A percentile compares a stretch with the other conserved stretches of the same genome.
These are phyloP conservation scores for Lasius fuliginosus DNA, from an alignment of 2,888 invertebrate species.

Conservation along the genomic window DNA sequence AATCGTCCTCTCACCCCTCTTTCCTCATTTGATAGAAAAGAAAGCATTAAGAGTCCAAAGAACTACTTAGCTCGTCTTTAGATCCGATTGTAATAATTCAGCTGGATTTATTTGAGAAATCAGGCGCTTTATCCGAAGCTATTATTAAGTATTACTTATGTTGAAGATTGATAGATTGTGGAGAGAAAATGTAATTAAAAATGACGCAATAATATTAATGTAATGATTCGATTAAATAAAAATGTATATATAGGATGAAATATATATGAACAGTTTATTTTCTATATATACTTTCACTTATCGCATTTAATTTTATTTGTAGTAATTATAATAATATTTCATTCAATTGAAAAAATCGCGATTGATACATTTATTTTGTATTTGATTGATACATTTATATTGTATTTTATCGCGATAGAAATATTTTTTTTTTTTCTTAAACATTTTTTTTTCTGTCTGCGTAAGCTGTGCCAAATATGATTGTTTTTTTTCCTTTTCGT, in stretches of 20 bases:
- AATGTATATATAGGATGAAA: not conserved
- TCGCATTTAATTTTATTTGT: not conserved
- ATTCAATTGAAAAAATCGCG: not conserved
- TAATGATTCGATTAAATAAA: not conserved
- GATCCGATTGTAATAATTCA: not conserved
- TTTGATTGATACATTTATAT: not conserved
- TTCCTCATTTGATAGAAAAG: constrained; percentile 12
- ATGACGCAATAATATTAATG: constrained; percentile 11
- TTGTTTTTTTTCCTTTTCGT: not conserved
- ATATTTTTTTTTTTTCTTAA: too few relatives aligned
- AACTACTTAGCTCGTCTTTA: constrained; percentile 18
- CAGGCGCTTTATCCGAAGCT: constrained; percentile 4
- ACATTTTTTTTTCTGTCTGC: not conserved
- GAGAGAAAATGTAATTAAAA: constrained; percentile 2
- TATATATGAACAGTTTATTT: not conserved
- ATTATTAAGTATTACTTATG: constrained; percentile 1
- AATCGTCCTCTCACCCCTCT: not conserved
- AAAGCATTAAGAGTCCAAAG: constrained; percentile 8
- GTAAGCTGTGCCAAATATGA: not conserved
- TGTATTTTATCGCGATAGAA: not conserved
- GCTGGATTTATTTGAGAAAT: not conserved
- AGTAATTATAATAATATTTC: not conserved
- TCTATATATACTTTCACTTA: not conserved
- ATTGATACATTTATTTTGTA: not conserved
- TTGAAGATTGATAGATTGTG: not conserved